Evolutionary conservation across 1,140 invertebrate species (phyloP).

Genomic region (Conus betulinus): DNA sequence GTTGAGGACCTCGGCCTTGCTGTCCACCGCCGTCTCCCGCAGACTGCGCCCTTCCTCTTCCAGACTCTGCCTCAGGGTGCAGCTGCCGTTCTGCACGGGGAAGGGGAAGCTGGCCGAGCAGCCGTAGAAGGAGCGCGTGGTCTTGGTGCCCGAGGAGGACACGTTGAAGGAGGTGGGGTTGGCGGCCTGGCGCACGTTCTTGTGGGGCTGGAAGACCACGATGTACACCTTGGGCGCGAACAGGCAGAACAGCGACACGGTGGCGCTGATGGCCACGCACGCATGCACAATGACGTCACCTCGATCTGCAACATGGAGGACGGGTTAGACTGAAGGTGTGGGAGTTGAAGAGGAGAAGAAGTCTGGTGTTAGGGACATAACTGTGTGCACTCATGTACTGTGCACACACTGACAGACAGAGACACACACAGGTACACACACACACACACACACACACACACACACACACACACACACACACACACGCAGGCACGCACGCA

Average conservation of each 20-base stretch:
- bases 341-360: no score
- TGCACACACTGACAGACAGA: not conserved
- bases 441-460: no score
- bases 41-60: conserved; percentile 10
- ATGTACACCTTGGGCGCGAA: conserved; percentile 89
- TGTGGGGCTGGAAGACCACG: conserved; percentile 85
- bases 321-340: no score
- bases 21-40: conserved; percentile 15
- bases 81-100: conserved; percentile 39
- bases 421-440: not conserved
- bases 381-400: no score
- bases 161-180: conserved; percentile 44
- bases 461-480: no score
- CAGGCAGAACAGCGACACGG: conserved; percentile 85
- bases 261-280: conserved; percentile 87
- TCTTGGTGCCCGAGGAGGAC: conserved; percentile 52
- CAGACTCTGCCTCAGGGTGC: conserved; percentile 39
- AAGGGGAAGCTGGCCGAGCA: conserved; percentile 12
- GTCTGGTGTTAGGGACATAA: no score
- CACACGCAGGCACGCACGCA: no score
- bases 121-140: conserved; percentile 44
- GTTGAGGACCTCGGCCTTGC: conserved; percentile 36
- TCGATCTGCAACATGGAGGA: conserved; percentile 80
- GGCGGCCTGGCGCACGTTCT: conserved; percentile 81
- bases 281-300: conserved; percentile 86